Percentiles rank a stretch among this genome's conserved stretches.
Conservation (phyloP, 2,113 vertebrate genomes). For the Actinemys pallida region DNA sequence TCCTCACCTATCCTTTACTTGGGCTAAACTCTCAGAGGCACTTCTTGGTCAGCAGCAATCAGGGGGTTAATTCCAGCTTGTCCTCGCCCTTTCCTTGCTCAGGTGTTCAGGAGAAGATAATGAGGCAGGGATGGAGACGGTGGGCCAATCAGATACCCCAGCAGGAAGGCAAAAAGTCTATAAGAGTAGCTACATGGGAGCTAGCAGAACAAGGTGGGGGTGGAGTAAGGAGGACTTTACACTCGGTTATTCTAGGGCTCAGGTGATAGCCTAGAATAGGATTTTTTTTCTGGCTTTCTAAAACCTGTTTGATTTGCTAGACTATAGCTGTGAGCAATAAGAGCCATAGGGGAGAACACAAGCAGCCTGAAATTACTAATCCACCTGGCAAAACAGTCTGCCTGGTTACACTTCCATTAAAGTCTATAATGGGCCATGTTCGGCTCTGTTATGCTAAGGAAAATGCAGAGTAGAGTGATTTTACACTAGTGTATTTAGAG, state of each 20-base stretch:
- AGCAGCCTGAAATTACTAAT: conserved; percentile 5
- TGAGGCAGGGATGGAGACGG: conserved; percentile 24
- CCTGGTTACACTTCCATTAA: neutral
- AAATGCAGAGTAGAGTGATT: neutral
- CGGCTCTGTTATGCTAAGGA: neutral
- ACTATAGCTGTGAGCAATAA: neutral
- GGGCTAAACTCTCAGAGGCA: conserved; percentile 19
- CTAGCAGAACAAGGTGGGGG: neutral
- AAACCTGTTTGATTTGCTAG: conserved; percentile 19
- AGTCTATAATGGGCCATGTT: neutral
- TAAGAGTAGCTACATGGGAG: conserved; percentile 10
- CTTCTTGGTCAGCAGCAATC: conserved; percentile 25
- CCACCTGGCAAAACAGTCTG: neutral
- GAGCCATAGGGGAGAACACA: neutral
- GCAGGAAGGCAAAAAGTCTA: conserved; percentile 25
- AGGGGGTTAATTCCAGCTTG: conserved; percentile 45
- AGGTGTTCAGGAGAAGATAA: conserved; percentile 47
- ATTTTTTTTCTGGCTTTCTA: neutral
- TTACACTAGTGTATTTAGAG: neutral
- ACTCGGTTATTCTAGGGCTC: conserved; percentile 4
- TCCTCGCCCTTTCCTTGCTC: conserved; percentile 5
- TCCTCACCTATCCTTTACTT: conserved; percentile 13
- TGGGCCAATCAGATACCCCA: conserved; percentile 56
- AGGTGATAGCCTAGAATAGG: conserved; percentile 23
- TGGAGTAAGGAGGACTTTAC: conserved; percentile 9